These are phyloP conservation scores for Ciconia maguari DNA, from an alignment of 2,113 vertebrate species.

Conservation along the genomic window DNA sequence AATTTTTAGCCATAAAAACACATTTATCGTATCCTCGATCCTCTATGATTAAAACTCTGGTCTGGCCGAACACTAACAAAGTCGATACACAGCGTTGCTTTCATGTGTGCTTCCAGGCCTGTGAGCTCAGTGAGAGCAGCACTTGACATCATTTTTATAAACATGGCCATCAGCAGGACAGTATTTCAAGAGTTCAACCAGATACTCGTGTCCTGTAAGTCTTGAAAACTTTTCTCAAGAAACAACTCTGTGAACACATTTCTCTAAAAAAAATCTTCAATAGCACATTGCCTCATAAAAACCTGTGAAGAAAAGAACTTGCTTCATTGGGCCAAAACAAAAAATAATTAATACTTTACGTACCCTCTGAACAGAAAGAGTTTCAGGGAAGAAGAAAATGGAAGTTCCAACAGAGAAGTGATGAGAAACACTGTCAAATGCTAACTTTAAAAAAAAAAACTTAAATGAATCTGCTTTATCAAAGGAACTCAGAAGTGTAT, in stretches of 20 bases:
- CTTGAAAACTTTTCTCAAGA: not conserved
- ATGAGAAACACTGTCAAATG: not conserved
- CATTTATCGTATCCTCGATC: not conserved
- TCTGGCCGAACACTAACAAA: not conserved
- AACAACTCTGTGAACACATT: not conserved
- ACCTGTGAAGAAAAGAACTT: not conserved
- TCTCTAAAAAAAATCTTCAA: not conserved
- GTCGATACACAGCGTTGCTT: not conserved
- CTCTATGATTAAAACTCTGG: not conserved
- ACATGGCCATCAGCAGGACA: too few species aligned
- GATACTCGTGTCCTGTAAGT: not conserved
- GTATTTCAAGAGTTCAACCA: not conserved
- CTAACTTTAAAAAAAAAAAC: not conserved
- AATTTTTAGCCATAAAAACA: not conserved
- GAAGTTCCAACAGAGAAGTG: not conserved
- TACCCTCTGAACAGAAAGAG: not conserved
- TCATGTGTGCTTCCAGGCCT: not conserved
- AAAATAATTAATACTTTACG: not conserved
- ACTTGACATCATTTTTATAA: not conserved
- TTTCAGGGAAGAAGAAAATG: not conserved
- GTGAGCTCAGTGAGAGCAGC: not conserved
- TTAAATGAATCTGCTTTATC: not conserved
- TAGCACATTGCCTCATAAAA: not conserved
- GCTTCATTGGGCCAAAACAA: not conserved
- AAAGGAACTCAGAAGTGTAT: not conserved